These are phyloP conservation scores for Cosmorhoe ocellata DNA, from an alignment of 2,888 invertebrate species.

Conservation along the genomic window DNA sequence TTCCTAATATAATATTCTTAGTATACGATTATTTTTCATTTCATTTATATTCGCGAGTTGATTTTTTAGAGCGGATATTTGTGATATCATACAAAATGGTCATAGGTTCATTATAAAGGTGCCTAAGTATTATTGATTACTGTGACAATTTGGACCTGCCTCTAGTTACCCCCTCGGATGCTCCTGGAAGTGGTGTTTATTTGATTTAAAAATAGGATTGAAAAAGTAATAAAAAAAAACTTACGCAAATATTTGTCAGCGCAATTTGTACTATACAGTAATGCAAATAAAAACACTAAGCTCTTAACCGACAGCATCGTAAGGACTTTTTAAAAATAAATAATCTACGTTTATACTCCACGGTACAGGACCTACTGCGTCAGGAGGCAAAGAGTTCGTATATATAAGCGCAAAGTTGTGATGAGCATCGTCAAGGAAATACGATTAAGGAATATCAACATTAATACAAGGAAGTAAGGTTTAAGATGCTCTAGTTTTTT, in stretches of 20 bases:
- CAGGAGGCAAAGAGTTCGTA: conserved; percentile 37
- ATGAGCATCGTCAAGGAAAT: background rate
- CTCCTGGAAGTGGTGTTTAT: too few species aligned
- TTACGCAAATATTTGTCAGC: conserved; percentile 58
- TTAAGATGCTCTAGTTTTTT: background rate
- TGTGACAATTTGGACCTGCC: too few species aligned
- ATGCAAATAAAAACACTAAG: conserved; percentile 47
- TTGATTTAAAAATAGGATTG: too few species aligned
- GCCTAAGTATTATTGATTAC: too few species aligned
- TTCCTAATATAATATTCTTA: too few species aligned
- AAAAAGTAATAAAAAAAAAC: conserved; percentile 41
- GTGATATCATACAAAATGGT: too few species aligned
- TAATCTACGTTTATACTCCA: conserved; percentile 45
- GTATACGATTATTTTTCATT: too few species aligned
- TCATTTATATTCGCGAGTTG: too few species aligned
- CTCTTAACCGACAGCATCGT: conserved; percentile 52
- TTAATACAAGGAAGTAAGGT: conserved; percentile 9
- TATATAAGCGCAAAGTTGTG: conserved; percentile 56
- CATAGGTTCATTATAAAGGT: too few species aligned
- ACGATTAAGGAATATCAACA: conserved; percentile 3
- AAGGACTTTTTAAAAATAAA: conserved; percentile 17
- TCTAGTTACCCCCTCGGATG: too few species aligned
- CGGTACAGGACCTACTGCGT: conserved; percentile 60
- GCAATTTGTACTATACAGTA: conserved; percentile 44
- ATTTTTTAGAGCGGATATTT: too few species aligned